Evolutionary conservation across 1,140 invertebrate genomes (phyloP), one percentile per base, ranked within the genome.

Genomic region (Oreohelix idahoensis): DNA sequence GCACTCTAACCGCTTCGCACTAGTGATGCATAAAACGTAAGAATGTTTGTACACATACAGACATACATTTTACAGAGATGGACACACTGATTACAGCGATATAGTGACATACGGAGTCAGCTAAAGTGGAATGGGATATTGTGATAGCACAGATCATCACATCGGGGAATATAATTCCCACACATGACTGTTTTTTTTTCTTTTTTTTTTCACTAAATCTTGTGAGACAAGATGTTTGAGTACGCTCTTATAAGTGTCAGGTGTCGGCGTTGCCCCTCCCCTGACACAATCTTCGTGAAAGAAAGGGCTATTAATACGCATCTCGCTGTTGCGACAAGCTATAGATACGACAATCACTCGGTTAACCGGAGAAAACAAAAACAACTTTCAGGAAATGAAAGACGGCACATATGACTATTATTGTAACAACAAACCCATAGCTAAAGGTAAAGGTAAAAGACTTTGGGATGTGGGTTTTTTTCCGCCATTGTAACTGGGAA

Each of bases 301-400:
- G n/a, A 32, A 32, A 66, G 63, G 5, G 63, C n/a, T 32, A 32
- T 35, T 66, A 35, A 35, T 66, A 66, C 63, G 20, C 63, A 23
- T 66, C 29, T 66, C n/a, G 2, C 5, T 29, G 63, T 66, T 66
- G 32, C n/a, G 2, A 32, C 29, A 23, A 32, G 63, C 63, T 66
- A 66, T 35, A n/a, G 63, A 66, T 66, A 66, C 17, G n/a, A 66
- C 29, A 32, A 66, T 32, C 63, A 32, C 11, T 32, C n/a, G 63
- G n/a, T 66, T 66, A 29, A 58, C 17, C 29, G n/a, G n/a, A 66
- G 63, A 66, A 66, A 66, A 66, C n/a, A 66, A 66, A 66, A 66
- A 66, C 63, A 66, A 66, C 8, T 32, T 32, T 32, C 29, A 32
- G 63, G 63, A 66, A 23, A 66, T 66, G 1, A 32, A n/a, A 66